Evolutionary conservation across 2,888 invertebrate species (phyloP).

Genomic region (Lasioglossum leucozonium): DNA sequence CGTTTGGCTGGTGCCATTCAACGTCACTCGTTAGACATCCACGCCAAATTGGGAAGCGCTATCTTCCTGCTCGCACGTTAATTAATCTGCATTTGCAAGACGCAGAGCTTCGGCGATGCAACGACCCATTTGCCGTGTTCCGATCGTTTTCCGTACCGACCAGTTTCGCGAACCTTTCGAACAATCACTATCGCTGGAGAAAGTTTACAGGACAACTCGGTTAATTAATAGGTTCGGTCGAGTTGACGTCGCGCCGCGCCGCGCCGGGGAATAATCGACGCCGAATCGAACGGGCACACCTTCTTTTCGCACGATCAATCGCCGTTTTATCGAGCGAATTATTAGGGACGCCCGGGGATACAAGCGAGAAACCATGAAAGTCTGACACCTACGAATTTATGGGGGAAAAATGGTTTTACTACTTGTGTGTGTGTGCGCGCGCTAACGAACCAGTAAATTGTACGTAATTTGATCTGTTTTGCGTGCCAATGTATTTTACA

Average conservation of each 20-base stretch:
- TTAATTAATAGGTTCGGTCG: conserved; percentile 57
- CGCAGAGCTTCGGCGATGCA: conserved; percentile 29
- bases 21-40: conserved; percentile 27
- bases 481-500: not conserved
- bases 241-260: conserved; percentile 31
- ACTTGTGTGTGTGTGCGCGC: too few species aligned
- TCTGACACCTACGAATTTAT: not conserved
- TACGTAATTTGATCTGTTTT: not conserved
- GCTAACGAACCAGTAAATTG: not conserved
- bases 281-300: conserved; percentile 35
- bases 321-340: not conserved
- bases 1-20: not conserved
- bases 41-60: conserved; percentile 23
- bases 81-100: conserved; percentile 59
- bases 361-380: conserved; percentile 12
- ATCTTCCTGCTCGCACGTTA: conserved; percentile 36
- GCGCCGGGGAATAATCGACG: conserved; percentile 44
- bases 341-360: not conserved
- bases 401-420: not conserved
- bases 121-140: conserved; percentile 46
- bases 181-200: conserved; percentile 50
- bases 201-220: conserved; percentile 49
- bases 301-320: conserved; percentile 30
- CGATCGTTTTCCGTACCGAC: conserved; percentile 38
- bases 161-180: conserved; percentile 37